phyloP scores from a whole-genome alignment of 2,888 invertebrate species.

The Ectemnius cavifrons region DNA sequence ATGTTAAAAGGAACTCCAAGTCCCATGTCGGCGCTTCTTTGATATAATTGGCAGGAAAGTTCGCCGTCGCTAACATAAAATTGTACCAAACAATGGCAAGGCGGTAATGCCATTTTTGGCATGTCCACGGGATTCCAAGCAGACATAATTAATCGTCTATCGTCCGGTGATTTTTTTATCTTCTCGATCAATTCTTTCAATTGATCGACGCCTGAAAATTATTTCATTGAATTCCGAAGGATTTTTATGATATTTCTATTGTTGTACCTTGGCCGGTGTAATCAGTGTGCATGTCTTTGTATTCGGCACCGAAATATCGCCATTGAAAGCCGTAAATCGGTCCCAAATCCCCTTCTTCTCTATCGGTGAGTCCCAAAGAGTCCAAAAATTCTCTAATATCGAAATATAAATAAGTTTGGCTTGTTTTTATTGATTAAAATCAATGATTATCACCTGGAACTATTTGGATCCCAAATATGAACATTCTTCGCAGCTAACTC shows the following conservation, averaged over 20 bases:
- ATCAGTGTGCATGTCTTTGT: conserved; percentile 88
- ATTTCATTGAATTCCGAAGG: too few species aligned
- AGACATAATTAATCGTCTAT: conserved; percentile 93
- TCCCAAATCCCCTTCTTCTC: conserved; percentile 96
- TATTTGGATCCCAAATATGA: conserved; percentile 98
- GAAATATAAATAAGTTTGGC: too few species aligned
- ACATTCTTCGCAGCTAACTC: conserved; percentile 88
- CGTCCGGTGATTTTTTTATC: conserved; percentile 89
- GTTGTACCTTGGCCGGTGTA: conserved; percentile 83
- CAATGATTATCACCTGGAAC: conserved; percentile 79
- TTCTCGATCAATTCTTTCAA: conserved; percentile 88
- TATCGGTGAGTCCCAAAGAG: conserved; percentile 88
- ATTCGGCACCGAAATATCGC: conserved; percentile 97
- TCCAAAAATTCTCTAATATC: conserved; percentile 88
- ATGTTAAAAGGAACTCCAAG: conserved; percentile 99
- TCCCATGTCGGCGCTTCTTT: conserved; percentile 98
- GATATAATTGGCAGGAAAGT: conserved; percentile 95
- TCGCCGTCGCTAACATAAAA: conserved; percentile 93
- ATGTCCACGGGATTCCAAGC: conserved; percentile 97
- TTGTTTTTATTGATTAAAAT: too few species aligned
- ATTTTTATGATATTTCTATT: neutral
- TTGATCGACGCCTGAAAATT: conserved; percentile 90
- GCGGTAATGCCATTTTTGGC: conserved; percentile 95
- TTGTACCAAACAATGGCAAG: conserved; percentile 96
- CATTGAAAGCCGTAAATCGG: conserved; percentile 99